Percentiles rank a stretch among this genome's conserved stretches.
These are phyloP conservation scores for Geophilus truncorum DNA, from an alignment of 2,888 invertebrate species.

Conservation along the genomic window DNA sequence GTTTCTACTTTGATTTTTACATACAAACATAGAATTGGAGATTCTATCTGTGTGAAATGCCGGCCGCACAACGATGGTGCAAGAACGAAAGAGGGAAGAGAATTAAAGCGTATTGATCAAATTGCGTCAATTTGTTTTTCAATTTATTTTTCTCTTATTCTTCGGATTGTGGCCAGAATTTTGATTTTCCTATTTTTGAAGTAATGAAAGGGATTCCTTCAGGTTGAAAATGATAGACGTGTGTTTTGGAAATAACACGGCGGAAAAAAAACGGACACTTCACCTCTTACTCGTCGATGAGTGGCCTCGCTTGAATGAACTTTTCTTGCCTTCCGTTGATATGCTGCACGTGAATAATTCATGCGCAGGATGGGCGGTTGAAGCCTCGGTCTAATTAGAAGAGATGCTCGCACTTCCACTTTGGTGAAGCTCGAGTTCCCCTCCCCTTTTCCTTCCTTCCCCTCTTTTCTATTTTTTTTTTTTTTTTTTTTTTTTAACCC, in stretches of 20 bases:
- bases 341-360: background rate
- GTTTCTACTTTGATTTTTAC: slow-evolving; percentile 23
- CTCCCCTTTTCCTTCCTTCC: no score
- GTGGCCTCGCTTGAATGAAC: background rate
- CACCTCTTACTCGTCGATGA: background rate
- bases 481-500: no score
- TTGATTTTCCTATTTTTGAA: no score
- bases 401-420: slow-evolving; percentile 10
- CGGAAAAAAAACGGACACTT: background rate
- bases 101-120: slow-evolving; percentile 7
- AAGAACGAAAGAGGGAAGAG: no score
- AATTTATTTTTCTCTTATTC: background rate
- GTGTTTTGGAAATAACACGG: background rate
- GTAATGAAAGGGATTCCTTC: slow-evolving; percentile 5
- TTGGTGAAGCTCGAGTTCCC: background rate
- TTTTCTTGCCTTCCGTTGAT: slow-evolving; percentile 4
- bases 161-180: background rate
- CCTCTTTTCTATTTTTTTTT: no score
- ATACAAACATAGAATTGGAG: background rate
- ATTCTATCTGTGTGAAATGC: background rate
- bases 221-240: background rate
- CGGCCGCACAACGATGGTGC: background rate
- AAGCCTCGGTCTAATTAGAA: slow-evolving; percentile 1
- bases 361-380: slow-evolving; percentile 3
- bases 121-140: background rate